These are phyloP conservation scores for Calliphora vicina DNA, from an alignment of 1,140 invertebrate species.

Conservation along the genomic window DNA sequence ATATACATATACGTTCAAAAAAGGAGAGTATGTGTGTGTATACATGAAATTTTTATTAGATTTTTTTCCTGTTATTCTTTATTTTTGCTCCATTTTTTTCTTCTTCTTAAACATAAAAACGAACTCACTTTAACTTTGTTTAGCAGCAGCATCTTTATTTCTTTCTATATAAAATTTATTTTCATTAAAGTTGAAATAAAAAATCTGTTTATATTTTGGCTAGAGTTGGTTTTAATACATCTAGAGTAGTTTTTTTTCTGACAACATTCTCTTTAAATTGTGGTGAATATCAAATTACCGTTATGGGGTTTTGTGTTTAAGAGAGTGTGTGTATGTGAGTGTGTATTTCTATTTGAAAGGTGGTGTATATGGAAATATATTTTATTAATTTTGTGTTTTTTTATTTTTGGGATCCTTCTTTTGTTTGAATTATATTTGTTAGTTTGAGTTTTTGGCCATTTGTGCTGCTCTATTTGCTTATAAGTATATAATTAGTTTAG, in stretches of 20 bases:
- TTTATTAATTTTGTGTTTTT: conserved; percentile 16
- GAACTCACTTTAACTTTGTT: background rate
- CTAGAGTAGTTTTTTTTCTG: background rate
- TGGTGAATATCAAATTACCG: conserved; percentile 32
- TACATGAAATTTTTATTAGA: background rate
- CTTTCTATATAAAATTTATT: background rate
- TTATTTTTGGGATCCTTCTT: background rate
- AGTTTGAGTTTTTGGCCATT: background rate
- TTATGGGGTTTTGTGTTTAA: conserved; percentile 15
- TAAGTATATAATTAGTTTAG: background rate
- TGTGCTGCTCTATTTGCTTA: background rate
- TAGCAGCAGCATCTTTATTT: background rate
- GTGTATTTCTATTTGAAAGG: background rate
- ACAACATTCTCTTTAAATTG: conserved; percentile 1
- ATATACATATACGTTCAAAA: background rate
- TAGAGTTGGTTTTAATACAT: background rate
- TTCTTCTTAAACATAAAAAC: background rate
- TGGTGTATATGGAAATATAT: background rate
- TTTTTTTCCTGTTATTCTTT: conserved; percentile 10
- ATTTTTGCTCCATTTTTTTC: background rate
- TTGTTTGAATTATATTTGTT: background rate
- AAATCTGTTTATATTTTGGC: background rate
- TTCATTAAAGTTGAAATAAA: background rate
- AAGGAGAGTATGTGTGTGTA: conserved; percentile 13
- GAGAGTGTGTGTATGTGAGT: background rate